These are phyloP conservation scores for Rhinoraja longicauda DNA, from an alignment of 2,797 vertebrate genomes.

Conservation along the genomic window DNA sequence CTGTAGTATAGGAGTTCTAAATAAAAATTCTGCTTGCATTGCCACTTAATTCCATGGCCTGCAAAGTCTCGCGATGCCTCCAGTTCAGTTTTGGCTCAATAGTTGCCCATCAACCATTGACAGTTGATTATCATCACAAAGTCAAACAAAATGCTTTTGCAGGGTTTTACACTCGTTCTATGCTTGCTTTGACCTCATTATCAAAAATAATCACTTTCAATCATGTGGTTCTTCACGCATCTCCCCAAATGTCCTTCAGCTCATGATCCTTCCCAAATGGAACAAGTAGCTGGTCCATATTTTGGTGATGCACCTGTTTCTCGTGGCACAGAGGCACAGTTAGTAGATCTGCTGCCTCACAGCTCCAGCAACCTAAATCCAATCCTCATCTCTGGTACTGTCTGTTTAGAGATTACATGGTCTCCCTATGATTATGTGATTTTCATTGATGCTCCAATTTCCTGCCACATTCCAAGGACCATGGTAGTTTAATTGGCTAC, in stretches of 20 bases:
- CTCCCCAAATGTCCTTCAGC: not conserved
- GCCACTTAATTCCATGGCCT: not conserved
- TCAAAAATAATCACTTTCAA: not conserved
- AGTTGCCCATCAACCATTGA: not conserved
- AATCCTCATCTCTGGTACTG: no score
- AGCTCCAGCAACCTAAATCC: no score
- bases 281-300: not conserved
- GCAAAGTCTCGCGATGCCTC: not conserved
- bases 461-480: no score
- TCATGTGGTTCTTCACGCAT: not conserved
- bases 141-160: not conserved
- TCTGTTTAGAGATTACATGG: no score
- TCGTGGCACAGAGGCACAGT: no score
- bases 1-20: not conserved
- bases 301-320: not conserved
- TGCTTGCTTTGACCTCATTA: not conserved
- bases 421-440: no score
- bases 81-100: not conserved
- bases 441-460: no score
- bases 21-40: not conserved
- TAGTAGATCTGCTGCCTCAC: no score
- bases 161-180: not conserved
- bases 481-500: no score
- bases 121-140: not conserved
- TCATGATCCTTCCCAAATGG: not conserved